Percentiles rank a stretch among this genome's conserved stretches.
phyloP scores from a whole-genome alignment of 2,888 invertebrate species.

The Neoaliturus tenellus region DNA sequence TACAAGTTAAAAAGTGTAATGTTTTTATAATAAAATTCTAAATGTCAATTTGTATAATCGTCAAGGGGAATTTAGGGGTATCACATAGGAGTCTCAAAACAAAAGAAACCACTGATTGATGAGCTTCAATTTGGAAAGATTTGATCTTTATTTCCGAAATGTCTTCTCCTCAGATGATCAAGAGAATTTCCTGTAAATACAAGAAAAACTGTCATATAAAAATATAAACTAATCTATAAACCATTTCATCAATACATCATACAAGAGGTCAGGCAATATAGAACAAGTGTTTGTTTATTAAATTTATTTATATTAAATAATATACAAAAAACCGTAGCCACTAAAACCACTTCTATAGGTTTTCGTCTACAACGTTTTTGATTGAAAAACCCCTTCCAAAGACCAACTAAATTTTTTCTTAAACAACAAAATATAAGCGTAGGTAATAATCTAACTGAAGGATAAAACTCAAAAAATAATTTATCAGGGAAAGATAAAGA shows the following conservation, averaged over 20 bases:
- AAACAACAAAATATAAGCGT: conserved; percentile 73
- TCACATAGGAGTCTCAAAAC: conserved; percentile 55
- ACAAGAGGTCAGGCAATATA: conserved; percentile 25
- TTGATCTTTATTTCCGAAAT: conserved; percentile 72
- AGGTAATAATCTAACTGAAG: conserved; percentile 43
- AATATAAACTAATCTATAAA: conserved; percentile 58
- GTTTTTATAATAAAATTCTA: background rate
- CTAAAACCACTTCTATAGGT: conserved; percentile 60
- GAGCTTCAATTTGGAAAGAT: conserved; percentile 71
- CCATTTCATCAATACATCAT: conserved; percentile 5
- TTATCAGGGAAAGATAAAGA: background rate
- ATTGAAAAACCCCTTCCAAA: conserved; percentile 89
- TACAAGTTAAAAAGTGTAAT: background rate
- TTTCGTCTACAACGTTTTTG: conserved; percentile 83
- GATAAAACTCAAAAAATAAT: conserved; percentile 3
- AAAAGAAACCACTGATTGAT: conserved; percentile 68
- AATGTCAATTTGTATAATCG: background rate
- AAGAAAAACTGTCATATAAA: conserved; percentile 67
- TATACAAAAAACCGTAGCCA: conserved; percentile 54
- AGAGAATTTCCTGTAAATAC: conserved; percentile 72
- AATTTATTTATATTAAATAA: conserved; percentile 60
- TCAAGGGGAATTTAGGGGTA: conserved; percentile 36
- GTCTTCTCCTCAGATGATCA: conserved; percentile 70
- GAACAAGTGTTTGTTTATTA: conserved; percentile 44
- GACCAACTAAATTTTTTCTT: conserved; percentile 85